Conservation (phyloP, 1,140 invertebrate species). For the Zaprionus davidi region DNA sequence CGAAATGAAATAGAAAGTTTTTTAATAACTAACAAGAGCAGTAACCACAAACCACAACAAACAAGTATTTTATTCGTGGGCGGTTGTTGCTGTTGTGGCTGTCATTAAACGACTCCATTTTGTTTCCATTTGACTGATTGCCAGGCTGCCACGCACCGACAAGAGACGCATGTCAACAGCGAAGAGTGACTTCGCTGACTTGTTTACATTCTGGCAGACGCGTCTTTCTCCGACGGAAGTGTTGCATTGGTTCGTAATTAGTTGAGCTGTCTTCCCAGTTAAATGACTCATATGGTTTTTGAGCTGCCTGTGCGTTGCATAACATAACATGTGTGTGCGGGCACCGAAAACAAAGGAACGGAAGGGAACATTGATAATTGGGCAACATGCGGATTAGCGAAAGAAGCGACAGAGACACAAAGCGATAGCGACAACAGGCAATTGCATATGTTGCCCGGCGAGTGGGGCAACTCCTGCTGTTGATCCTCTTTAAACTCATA, state of each 20-base stretch:
- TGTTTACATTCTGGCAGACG: conserved; percentile 49
- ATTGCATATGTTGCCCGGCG: conserved; percentile 43
- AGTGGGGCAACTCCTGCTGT: background rate
- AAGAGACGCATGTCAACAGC: conserved; percentile 40
- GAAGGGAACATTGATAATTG: conserved; percentile 38
- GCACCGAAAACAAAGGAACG: conserved; percentile 13
- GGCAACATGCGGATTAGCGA: conserved; percentile 15
- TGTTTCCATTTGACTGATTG: conserved; percentile 70
- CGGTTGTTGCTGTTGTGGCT: conserved; percentile 35
- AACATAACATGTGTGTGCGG: conserved; percentile 1
- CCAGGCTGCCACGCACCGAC: conserved; percentile 28
- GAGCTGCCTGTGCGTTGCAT: conserved; percentile 18
- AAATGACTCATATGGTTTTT: conserved; percentile 74
- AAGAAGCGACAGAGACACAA: conserved; percentile 9
- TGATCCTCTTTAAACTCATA: background rate
- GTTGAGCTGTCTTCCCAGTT: conserved; percentile 48
- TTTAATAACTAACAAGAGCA: conserved; percentile 49
- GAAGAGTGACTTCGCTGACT: conserved; percentile 20
- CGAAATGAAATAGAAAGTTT: conserved; percentile 62
- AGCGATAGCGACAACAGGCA: background rate
- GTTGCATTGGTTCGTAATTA: conserved; percentile 69
- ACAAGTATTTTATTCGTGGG: conserved; percentile 28
- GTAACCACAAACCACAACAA: conserved; percentile 24
- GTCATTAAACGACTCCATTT: conserved; percentile 78
- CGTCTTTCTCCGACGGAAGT: conserved; percentile 63